phyloP scores from a whole-genome alignment of 2,113 vertebrate species.

The Tamias sibiricus region DNA sequence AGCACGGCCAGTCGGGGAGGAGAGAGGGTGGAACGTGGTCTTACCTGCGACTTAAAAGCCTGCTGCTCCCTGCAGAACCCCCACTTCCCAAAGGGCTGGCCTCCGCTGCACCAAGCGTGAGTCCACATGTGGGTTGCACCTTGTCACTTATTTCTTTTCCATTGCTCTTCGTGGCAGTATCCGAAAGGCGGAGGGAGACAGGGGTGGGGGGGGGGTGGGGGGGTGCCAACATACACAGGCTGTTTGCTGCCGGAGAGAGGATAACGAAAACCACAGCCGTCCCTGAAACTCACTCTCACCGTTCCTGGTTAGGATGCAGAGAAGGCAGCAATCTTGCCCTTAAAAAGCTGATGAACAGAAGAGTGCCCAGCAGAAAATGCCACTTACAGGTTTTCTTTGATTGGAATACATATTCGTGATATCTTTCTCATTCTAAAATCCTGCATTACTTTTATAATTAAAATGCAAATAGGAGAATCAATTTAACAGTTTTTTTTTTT shows the following conservation, averaged over 20 bases:
- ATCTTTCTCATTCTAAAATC: neutral
- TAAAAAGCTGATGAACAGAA: too few relatives aligned
- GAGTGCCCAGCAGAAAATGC: neutral
- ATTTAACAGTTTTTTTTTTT: neutral
- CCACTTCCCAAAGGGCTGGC: rapidly evolving
- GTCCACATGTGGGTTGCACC: neutral
- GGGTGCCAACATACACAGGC: rapidly evolving
- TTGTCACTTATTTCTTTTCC: neutral
- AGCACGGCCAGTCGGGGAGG: neutral
- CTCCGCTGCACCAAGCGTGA: neutral
- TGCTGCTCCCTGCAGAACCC: neutral
- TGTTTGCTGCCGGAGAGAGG: rapidly evolving
- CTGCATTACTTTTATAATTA: neutral
- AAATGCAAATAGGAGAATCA: neutral
- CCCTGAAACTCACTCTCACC: too few relatives aligned
- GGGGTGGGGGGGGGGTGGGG: too few relatives aligned
- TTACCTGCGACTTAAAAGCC: neutral
- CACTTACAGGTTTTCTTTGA: neutral
- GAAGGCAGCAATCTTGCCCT: rapidly evolving
- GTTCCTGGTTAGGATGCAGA: neutral
- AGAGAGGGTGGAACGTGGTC: neutral
- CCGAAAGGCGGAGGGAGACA: neutral
- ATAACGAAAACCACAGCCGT: rapidly evolving
- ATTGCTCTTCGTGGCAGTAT: rapidly evolving
- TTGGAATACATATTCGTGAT: neutral